Conservation (phyloP, 2,797 vertebrate genomes). For the Rhynchonycteris naso region DNA sequence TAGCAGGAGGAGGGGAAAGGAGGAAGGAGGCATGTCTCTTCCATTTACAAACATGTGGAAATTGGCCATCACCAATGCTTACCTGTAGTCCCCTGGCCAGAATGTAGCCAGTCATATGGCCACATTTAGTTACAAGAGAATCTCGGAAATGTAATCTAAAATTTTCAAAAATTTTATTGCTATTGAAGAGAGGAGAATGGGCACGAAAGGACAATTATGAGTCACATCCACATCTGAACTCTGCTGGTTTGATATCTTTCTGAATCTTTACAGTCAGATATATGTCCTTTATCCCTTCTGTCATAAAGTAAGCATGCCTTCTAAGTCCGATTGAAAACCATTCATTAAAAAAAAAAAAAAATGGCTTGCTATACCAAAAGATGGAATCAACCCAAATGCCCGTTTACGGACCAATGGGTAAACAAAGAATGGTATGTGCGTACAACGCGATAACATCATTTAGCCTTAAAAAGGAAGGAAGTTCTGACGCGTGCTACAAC, state of each 20-base stretch:
- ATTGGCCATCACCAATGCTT: background rate
- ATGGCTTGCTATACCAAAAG: background rate
- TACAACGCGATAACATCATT: background rate
- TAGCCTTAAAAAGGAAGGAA: background rate
- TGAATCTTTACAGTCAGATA: background rate
- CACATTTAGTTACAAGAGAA: background rate
- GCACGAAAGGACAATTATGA: background rate
- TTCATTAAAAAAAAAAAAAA: background rate
- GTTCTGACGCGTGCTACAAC: background rate
- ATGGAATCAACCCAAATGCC: background rate
- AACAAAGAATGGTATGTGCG: background rate
- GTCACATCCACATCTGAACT: background rate
- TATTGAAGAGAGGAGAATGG: background rate
- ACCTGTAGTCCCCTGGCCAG: background rate
- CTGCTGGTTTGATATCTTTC: background rate
- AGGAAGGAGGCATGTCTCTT: background rate
- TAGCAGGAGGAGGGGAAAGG: background rate
- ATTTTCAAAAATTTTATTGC: background rate
- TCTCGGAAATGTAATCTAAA: background rate
- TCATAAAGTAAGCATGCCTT: background rate
- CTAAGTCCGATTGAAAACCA: background rate
- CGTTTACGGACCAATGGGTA: background rate
- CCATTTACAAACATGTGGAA: constrained; percentile 4
- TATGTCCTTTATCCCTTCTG: background rate
- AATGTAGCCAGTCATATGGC: background rate